Conservation (phyloP, 2,888 invertebrate genomes). For the Apoderus coryli region DNA sequence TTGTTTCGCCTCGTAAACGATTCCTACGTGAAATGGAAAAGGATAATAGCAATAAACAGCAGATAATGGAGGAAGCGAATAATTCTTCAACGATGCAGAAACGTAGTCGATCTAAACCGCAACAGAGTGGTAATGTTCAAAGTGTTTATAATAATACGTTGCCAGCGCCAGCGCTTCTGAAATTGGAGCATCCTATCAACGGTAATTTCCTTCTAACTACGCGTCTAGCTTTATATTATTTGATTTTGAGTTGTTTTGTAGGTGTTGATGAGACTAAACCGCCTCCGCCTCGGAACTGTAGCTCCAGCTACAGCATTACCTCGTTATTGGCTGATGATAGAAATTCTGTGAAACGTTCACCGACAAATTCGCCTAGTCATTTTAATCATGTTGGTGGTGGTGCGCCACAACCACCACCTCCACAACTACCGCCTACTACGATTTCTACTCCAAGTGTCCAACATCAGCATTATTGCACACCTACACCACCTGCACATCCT, state of each 20-base stretch:
- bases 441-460: conserved; percentile 28
- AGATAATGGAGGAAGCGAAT: conserved; percentile 20
- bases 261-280: conserved; percentile 22
- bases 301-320: conserved; percentile 76
- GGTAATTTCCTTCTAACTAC: too few relatives aligned
- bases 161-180: too few relatives aligned
- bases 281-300: conserved; percentile 36
- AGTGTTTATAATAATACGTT: conserved; percentile 1
- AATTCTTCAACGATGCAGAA: conserved; percentile 25
- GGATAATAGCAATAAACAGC: conserved; percentile 20
- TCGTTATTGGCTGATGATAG: conserved; percentile 56
- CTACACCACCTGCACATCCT: conserved; percentile 28
- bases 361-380: conserved; percentile 29
- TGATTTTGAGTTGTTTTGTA: too few relatives aligned
- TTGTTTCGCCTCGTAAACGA: conserved; percentile 71
- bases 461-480: conserved; percentile 34
- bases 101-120: conserved; percentile 25
- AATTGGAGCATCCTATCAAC: too few relatives aligned
- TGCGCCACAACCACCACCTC: conserved; percentile 13
- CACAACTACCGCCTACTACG: too few relatives aligned
- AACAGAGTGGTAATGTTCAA: conserved; percentile 9
- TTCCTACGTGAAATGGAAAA: conserved; percentile 62
- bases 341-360: conserved; percentile 26
- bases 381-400: conserved; percentile 18
- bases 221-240: too few relatives aligned